These are phyloP conservation scores for Ormyrus rosae DNA, from an alignment of 2,888 invertebrate genomes.

Conservation along the genomic window DNA sequence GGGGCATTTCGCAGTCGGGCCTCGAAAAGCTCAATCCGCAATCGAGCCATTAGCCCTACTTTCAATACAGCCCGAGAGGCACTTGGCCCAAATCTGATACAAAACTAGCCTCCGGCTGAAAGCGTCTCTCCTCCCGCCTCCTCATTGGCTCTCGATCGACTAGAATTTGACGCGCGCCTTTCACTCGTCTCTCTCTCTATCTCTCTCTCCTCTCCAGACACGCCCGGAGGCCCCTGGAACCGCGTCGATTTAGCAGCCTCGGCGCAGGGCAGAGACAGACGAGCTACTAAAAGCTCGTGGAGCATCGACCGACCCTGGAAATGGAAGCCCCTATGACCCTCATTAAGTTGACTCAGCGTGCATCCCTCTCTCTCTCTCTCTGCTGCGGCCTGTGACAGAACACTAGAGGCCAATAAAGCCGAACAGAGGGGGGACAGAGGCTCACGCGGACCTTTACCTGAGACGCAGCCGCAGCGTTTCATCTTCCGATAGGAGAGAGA, in stretches of 20 bases:
- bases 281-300: conserved; percentile 27
- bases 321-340: conserved; percentile 21
- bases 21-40: too few species aligned
- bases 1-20: too few species aligned
- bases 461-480: neutral
- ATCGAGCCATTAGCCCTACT: too few species aligned
- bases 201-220: neutral
- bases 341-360: conserved; percentile 19
- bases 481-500: conserved; percentile 5
- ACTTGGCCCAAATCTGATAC: too few species aligned
- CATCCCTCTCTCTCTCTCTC: neutral
- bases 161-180: too few species aligned
- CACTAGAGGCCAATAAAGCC: conserved; percentile 24
- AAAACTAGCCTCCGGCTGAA: too few species aligned
- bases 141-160: too few species aligned
- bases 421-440: neutral
- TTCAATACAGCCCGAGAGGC: too few species aligned
- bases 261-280: neutral
- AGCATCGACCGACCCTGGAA: neutral
- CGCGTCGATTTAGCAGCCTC: conserved; percentile 13
- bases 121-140: too few species aligned
- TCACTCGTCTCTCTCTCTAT: neutral
- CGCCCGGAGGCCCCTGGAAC: neutral
- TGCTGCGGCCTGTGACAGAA: neutral
- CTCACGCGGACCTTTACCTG: neutral